phyloP scores from a whole-genome alignment of 2,113 vertebrate genomes.

The Taxidea taxus region DNA sequence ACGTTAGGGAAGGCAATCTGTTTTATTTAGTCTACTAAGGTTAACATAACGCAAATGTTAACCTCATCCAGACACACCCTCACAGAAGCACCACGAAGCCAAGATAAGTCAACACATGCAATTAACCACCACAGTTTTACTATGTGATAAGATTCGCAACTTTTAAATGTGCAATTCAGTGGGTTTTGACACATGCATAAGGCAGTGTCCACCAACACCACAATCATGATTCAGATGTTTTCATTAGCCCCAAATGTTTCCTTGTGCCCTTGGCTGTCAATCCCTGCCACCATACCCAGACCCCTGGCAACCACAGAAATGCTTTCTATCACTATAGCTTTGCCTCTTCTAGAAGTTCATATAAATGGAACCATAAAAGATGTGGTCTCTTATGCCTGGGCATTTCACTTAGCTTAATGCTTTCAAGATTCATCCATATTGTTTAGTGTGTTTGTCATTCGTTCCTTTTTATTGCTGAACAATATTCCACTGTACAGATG shows the following conservation, averaged over 20 bases:
- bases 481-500: not conserved
- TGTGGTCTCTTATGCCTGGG: not conserved
- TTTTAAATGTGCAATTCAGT: not conserved
- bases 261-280: not conserved
- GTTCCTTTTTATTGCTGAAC: not conserved
- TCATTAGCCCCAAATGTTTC: not conserved
- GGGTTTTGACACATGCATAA: not conserved
- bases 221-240: not conserved
- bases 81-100: not conserved
- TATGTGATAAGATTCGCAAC: not conserved
- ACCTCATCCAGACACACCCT: not conserved
- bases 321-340: not conserved
- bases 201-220: not conserved
- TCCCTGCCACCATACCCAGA: not conserved
- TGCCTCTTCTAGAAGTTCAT: constrained; percentile 4
- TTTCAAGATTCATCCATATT: not conserved
- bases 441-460: not conserved
- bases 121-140: not conserved
- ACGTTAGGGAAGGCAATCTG: not conserved
- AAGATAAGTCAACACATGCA: not conserved
- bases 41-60: too few relatives aligned
- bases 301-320: not conserved
- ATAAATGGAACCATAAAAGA: not conserved
- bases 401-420: not conserved
- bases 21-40: not conserved